phyloP scores from a whole-genome alignment of 2,797 vertebrate genomes.

The Falco berigora region DNA sequence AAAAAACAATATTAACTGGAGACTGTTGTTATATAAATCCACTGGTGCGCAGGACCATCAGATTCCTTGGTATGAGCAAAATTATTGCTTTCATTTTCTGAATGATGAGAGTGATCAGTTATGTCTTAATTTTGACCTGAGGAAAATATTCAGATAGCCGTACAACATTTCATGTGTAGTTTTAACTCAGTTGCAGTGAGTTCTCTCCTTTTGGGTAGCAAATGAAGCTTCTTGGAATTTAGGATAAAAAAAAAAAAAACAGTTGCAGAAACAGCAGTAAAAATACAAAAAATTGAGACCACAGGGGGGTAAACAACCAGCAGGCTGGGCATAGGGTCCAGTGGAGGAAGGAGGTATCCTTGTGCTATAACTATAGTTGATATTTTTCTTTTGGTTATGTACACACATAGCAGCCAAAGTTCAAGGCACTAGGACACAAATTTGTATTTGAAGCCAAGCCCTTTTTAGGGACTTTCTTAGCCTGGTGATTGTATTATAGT shows the following conservation, averaged over 20 bases:
- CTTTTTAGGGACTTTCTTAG: background rate
- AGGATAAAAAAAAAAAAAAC: background rate
- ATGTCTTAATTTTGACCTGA: background rate
- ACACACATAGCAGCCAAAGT: background rate
- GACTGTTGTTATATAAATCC: conserved; percentile 99
- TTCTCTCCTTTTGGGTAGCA: background rate
- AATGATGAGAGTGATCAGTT: background rate
- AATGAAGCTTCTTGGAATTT: background rate
- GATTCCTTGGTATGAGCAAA: conserved; percentile 88
- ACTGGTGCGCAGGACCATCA: conserved; percentile 90
- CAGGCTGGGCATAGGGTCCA: background rate
- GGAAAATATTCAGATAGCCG: background rate
- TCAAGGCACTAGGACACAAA: background rate
- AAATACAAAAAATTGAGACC: background rate
- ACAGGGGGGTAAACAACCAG: background rate
- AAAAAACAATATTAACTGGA: conserved; percentile 93
- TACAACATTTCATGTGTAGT: background rate
- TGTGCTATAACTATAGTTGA: background rate
- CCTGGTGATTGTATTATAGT: background rate
- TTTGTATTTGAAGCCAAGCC: background rate
- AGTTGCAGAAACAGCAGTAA: background rate
- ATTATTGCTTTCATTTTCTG: conserved; percentile 22
- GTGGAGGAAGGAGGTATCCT: background rate
- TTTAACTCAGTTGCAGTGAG: background rate
- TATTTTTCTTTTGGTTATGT: background rate